phyloP scores from a whole-genome alignment of 2,888 invertebrate genomes.

The Pristionchus fissidentatus region DNA sequence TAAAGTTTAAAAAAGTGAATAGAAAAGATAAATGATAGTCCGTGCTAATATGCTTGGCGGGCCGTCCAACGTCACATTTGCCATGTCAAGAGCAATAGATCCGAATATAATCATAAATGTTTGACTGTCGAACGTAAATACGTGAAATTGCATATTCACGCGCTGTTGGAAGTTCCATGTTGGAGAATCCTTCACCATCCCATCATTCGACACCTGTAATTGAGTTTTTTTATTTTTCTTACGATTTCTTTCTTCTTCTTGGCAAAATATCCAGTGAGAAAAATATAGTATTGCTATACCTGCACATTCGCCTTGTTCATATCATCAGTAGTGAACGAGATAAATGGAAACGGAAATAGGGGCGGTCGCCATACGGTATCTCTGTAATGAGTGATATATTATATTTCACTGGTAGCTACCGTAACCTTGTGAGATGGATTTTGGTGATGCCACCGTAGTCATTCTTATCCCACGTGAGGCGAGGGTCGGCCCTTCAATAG shows the following conservation, averaged over 20 bases:
- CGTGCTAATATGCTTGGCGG: neutral
- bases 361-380: neutral
- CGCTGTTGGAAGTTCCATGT: neutral
- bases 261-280: neutral
- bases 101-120: neutral
- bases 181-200: neutral
- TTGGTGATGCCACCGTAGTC: neutral
- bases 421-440: neutral
- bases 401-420: neutral
- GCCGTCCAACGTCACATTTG: neutral
- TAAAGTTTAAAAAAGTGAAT: no score
- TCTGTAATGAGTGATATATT: neutral
- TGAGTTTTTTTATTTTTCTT: neutral
- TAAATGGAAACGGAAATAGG: neutral
- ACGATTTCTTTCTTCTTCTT: neutral
- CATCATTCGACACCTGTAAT: neutral
- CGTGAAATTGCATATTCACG: neutral
- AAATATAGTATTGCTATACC: neutral
- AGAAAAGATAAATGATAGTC: no score
- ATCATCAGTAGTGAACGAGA: neutral
- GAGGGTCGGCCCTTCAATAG: neutral
- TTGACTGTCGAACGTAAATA: neutral
- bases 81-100: no score
- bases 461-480: neutral
- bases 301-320: neutral